Evolutionary conservation across 2,888 invertebrate species (phyloP), one percentile per base, ranked within the genome.

Genomic region (Pinctada fucata): DNA sequence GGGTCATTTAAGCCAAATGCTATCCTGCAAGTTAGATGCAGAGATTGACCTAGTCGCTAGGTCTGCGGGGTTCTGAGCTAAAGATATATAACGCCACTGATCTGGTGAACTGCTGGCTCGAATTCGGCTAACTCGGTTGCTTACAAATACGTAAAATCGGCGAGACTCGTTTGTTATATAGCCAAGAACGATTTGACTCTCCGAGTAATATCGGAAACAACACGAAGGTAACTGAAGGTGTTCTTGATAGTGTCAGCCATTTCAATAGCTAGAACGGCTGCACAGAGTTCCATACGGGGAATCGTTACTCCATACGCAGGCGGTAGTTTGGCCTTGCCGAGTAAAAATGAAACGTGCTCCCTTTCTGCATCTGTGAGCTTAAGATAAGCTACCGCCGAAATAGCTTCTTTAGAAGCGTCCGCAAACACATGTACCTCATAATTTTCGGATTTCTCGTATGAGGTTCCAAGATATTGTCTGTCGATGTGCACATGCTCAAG

Each of bases 381-480:
- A 5, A 86, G 47, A 58, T 85, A 87, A 5, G 82, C 82, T 6
- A 71, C 79, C n/a, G 84, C 84, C 5, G 83, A 78, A 16, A 84
- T 83, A 8, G 84, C 85, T 58, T 76, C 76, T 72, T 80, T 82
- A n/a, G 85, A 85, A 2, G 86, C 86, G 76, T 87, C 87, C 0
- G 78, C 76, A 68, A 81, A 86, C 8, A 83, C 31, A 31, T 76
- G 80, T 10, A 86, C 13, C 45, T 78, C 75, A 6, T 66, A 49
- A n/a, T 65, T n/a, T 0, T 47, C n/a, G 47, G 58, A 48, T 13
- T 52, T 52, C 10, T 52, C 10, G 10, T 45, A 64, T n/a, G 75
- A 69, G 6, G 8, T 10, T 8, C 66, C 3, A 48, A 49, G 64
- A 48, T 71, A 71, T 48, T 71, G 71, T 71, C 71, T 71, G 71